Evolutionary conservation across 2,113 vertebrate species (phyloP).

Genomic region (Ciconia stormi): DNA sequence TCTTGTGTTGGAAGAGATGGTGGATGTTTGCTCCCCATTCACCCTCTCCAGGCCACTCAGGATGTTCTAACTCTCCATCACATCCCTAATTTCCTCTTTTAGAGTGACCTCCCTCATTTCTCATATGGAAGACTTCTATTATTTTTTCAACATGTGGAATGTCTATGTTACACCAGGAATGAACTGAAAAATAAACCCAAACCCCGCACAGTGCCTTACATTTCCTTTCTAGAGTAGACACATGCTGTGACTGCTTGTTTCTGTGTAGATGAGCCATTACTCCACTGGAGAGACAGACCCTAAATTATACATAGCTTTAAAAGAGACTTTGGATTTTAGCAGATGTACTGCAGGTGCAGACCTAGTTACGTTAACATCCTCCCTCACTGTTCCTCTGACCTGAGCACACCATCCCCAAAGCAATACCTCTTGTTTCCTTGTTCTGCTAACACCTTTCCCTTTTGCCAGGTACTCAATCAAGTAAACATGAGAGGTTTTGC

Average conservation of each 20-base stretch:
- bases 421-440: constrained; percentile 55
- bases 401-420: background rate
- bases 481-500: constrained; percentile 71
- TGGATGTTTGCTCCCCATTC: background rate
- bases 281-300: background rate
- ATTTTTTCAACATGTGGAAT: background rate
- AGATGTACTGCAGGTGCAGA: background rate
- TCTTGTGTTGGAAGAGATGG: background rate
- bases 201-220: background rate
- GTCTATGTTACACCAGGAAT: background rate
- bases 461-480: constrained; percentile 70
- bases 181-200: background rate
- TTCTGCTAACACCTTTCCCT: background rate
- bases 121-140: background rate
- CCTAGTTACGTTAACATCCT: background rate
- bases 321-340: background rate
- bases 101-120: background rate
- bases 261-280: background rate
- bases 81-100: background rate
- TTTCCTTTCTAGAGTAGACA: background rate
- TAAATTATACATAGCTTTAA: background rate
- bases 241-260: background rate
- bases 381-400: background rate
- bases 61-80: background rate
- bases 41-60: background rate